Conservation (phyloP, 2,797 vertebrate genomes). For the Pristis pectinata region DNA sequence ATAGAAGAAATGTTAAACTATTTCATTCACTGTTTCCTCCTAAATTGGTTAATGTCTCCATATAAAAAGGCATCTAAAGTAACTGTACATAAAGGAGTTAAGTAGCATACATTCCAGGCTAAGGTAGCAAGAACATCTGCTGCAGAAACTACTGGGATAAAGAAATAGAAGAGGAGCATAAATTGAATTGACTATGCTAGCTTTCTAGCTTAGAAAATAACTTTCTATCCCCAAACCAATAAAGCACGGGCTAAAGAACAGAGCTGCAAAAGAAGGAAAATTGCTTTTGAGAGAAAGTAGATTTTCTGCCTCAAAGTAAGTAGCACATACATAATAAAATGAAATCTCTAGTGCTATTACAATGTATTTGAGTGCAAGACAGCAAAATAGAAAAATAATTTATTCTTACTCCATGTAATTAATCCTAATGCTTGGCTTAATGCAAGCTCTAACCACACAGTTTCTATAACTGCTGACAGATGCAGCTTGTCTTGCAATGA, state of each 20-base stretch:
- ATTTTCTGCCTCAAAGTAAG: not conserved
- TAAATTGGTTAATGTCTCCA: not conserved
- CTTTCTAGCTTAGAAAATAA: not conserved
- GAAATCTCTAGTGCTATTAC: not conserved
- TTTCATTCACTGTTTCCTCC: not conserved
- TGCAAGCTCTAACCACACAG: slow-evolving; percentile 8
- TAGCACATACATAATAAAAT: slow-evolving; percentile 12
- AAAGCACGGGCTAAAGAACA: not conserved
- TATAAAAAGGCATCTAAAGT: not conserved
- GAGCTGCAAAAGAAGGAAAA: not conserved
- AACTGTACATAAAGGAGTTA: not conserved
- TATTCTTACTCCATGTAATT: slow-evolving; percentile 47
- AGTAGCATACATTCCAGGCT: not conserved
- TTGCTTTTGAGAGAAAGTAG: not conserved
- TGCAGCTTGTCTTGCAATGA: slow-evolving; percentile 40
- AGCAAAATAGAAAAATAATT: slow-evolving; percentile 42
- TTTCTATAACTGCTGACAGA: slow-evolving; percentile 35
- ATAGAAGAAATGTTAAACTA: not conserved
- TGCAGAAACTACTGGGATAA: not conserved
- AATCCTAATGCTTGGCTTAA: slow-evolving; percentile 46
- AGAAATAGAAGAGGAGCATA: not conserved
- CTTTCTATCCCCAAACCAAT: not conserved
- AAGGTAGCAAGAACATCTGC: not conserved
- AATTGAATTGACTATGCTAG: not conserved
- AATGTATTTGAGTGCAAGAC: not conserved